Evolutionary conservation across 2,797 vertebrate genomes (phyloP).

Genomic region (Simalia tracyae): DNA sequence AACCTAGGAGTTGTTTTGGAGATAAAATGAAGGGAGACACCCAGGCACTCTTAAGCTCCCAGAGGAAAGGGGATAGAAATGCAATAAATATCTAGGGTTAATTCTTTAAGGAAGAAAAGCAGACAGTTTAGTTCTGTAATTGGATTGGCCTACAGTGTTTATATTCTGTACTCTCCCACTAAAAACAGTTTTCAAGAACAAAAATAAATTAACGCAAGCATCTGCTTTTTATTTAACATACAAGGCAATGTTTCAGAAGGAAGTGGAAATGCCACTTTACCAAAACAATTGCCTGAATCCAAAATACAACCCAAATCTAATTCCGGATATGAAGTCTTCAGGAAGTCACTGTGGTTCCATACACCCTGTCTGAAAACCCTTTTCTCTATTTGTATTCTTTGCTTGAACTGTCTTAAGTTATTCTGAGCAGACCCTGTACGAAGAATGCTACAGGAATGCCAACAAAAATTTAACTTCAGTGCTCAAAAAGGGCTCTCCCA

Average conservation of each 20-base stretch:
- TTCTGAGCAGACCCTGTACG: constrained; percentile 61
- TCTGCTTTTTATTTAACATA: constrained; percentile 29
- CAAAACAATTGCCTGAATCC: background rate
- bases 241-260: background rate
- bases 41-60: background rate
- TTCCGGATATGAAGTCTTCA: background rate
- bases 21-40: background rate
- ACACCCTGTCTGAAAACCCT: background rate
- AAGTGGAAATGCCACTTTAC: background rate
- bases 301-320: background rate
- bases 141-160: background rate
- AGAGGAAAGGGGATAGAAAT: background rate
- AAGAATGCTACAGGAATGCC: constrained; percentile 62
- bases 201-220: background rate
- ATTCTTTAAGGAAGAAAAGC: background rate
- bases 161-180: background rate
- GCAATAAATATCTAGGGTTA: background rate
- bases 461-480: constrained; percentile 52
- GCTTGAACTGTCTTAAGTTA: constrained; percentile 21
- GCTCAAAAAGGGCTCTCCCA: constrained; percentile 54
- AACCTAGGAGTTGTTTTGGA: background rate
- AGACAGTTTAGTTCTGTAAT: background rate
- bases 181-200: background rate
- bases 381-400: background rate
- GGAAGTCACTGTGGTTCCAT: background rate